Evolutionary conservation across 2,888 invertebrate genomes (phyloP).

Genomic region (Lepidochrysops patricia): DNA sequence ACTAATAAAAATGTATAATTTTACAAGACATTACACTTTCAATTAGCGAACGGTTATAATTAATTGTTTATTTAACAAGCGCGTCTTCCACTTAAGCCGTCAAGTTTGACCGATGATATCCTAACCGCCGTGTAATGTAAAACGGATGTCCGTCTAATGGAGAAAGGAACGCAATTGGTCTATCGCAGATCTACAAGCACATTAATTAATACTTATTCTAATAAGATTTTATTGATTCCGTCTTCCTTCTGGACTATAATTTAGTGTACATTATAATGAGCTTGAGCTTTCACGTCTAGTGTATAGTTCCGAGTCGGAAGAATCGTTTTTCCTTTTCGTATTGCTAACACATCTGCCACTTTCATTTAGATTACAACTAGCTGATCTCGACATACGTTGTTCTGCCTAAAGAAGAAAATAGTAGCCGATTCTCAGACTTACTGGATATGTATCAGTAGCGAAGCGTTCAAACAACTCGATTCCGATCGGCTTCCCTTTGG

Average conservation of each 20-base stretch:
- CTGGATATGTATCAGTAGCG: no score
- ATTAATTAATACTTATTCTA: constrained; percentile 10
- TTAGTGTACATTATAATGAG: neutral
- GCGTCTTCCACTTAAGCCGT: constrained; percentile 34
- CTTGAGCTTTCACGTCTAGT: neutral
- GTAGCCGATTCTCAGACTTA: no score
- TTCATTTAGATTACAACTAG: no score
- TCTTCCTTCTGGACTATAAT: neutral
- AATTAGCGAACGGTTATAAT: neutral
- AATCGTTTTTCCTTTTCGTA: neutral
- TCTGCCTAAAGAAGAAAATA: no score
- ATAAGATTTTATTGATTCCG: constrained; percentile 15
- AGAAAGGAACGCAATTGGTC: constrained; percentile 49
- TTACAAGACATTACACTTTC: neutral
- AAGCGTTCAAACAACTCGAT: no score
- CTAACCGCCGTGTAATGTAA: constrained; percentile 32
- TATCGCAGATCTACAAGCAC: constrained; percentile 16
- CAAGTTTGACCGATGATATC: constrained; percentile 42
- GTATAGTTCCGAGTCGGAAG: neutral
- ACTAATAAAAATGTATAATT: constrained; percentile 7
- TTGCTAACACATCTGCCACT: no score
- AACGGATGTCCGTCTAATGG: constrained; percentile 49
- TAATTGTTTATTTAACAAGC: constrained; percentile 6
- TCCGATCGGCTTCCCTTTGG: no score
- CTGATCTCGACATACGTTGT: no score